Conservation (phyloP, 2,797 vertebrate genomes). For the Euphonia xanthogaster region DNA sequence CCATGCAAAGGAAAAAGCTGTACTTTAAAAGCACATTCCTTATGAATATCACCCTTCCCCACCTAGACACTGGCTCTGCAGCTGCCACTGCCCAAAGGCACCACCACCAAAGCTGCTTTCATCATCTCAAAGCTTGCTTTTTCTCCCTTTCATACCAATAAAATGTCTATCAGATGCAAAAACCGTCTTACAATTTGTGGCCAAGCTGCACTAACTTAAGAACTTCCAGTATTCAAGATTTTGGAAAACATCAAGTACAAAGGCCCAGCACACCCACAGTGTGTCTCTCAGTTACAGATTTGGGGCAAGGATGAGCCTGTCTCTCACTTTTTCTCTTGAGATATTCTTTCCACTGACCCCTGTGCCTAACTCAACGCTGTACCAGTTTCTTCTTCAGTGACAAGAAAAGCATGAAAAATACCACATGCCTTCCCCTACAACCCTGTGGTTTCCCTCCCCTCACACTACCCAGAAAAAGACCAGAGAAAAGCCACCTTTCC, state of each 20-base stretch:
- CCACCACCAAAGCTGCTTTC: constrained; percentile 10
- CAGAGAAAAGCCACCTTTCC: background rate
- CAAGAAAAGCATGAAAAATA: background rate
- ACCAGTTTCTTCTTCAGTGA: background rate
- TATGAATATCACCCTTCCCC: background rate
- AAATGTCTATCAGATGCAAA: background rate
- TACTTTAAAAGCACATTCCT: background rate
- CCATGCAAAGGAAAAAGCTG: background rate
- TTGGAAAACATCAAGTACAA: background rate
- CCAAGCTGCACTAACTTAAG: background rate
- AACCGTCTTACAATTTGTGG: background rate
- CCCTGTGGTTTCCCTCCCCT: background rate
- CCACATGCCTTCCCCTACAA: background rate
- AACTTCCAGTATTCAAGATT: background rate
- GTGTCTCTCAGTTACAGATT: background rate
- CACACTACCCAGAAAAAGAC: background rate
- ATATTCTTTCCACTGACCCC: background rate
- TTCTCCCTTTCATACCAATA: background rate
- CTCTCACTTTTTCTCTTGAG: background rate
- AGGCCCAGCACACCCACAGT: background rate
- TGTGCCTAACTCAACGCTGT: background rate
- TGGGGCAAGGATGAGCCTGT: background rate
- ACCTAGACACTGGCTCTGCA: background rate
- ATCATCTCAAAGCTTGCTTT: background rate
- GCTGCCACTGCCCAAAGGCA: constrained; percentile 23